These are phyloP conservation scores for Thalassoma bifasciatum DNA, from an alignment of 2,113 vertebrate genomes.

Conservation along the genomic window DNA sequence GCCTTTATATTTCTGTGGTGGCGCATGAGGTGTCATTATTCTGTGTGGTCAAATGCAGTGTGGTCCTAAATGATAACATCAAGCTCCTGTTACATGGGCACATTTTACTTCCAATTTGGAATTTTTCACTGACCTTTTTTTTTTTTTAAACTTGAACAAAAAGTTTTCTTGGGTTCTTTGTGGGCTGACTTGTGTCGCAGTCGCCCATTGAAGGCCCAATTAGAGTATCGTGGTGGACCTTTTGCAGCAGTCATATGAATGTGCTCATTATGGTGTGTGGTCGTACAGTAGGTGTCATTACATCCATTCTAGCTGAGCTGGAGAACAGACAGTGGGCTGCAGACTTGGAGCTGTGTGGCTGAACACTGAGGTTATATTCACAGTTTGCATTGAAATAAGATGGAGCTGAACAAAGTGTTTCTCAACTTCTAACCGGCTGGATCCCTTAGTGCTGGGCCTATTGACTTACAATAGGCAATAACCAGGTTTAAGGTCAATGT, in stretches of 20 bases:
- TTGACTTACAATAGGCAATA: constrained; percentile 6
- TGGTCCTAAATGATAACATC: constrained; percentile 64
- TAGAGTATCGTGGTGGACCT: constrained; percentile 43
- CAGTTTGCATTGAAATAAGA: constrained; percentile 41
- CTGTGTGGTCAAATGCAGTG: constrained; percentile 61
- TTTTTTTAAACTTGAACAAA: constrained; percentile 2
- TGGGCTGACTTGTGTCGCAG: constrained; percentile 32
- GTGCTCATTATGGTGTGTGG: constrained; percentile 64
- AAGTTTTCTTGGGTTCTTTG: constrained; percentile 17
- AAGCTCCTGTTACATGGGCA: constrained; percentile 26
- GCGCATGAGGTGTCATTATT: constrained; percentile 52
- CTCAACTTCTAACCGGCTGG: constrained; percentile 32
- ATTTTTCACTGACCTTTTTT: constrained; percentile 30
- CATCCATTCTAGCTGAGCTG: constrained; percentile 36
- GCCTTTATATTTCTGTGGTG: constrained; percentile 59
- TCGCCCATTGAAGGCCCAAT: constrained; percentile 59
- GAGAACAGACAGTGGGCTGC: constrained; percentile 31
- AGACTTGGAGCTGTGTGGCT: constrained; percentile 30
- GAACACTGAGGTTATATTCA: constrained; percentile 57
- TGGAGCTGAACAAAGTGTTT: constrained; percentile 33
- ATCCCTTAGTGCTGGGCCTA: constrained; percentile 5
- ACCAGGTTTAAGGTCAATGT: constrained; percentile 34
- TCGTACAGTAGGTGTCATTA: constrained; percentile 53
- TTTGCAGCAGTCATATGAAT: constrained; percentile 48
- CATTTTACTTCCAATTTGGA: constrained; percentile 31